A percentile compares a stretch with the other conserved stretches of the same genome.
Evolutionary conservation across 2,888 invertebrate genomes (phyloP).

Genomic region (Pristionchus arcanus): DNA sequence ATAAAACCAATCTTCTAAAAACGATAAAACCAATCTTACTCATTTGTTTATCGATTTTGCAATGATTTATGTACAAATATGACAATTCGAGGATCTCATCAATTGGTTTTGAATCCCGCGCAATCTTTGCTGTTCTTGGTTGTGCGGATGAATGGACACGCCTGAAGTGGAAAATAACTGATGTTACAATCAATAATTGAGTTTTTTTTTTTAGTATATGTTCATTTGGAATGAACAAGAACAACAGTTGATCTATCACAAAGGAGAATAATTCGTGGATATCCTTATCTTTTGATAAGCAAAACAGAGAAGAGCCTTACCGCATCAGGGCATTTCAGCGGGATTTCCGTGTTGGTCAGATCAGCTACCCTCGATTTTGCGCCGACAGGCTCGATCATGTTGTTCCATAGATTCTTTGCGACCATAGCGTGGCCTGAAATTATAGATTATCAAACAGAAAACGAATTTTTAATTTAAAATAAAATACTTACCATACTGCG

Average conservation of each 20-base stretch:
- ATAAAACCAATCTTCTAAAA: neutral
- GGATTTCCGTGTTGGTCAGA: neutral
- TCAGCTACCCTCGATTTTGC: neutral
- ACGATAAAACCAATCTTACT: constrained; percentile 9
- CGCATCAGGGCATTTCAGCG: neutral
- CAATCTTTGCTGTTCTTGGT: constrained; percentile 25
- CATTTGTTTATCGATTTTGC: neutral
- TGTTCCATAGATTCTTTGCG: constrained; percentile 30
- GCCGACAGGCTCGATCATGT: neutral
- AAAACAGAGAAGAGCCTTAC: no score
- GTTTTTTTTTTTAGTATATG: no score
- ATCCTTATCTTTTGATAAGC: no score
- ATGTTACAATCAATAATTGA: no score
- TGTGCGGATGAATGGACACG: constrained; percentile 13
- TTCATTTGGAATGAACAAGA: no score
- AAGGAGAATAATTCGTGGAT: no score
- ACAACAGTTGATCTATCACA: no score
- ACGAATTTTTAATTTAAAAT: no score
- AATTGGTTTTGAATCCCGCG: neutral
- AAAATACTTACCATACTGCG: constrained; percentile 49
- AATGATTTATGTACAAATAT: neutral
- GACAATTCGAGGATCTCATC: neutral
- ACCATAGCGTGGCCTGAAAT: constrained; percentile 16
- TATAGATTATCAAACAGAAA: neutral
- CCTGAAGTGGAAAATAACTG: neutral